A percentile compares a stretch with the other conserved stretches of the same genome.
Evolutionary conservation across 2,113 vertebrate species (phyloP).

Genomic region (Bubalus kerabau): DNA sequence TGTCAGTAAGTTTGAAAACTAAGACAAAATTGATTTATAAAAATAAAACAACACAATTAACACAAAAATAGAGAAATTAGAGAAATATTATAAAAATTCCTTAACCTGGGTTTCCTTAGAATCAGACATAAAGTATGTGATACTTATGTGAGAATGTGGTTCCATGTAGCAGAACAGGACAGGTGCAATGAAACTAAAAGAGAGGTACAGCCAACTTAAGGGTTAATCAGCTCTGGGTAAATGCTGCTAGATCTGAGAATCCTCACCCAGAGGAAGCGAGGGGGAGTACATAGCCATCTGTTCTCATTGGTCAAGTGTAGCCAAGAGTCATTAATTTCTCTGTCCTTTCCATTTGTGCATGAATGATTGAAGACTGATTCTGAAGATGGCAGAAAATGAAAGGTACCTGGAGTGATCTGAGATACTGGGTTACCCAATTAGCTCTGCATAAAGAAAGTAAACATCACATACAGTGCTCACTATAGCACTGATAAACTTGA

Average conservation of each 20-base stretch:
- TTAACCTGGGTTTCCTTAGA: not conserved
- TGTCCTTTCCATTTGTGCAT: not conserved
- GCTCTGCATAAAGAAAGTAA: not conserved
- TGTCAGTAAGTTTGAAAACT: not conserved
- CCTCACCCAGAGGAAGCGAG: not conserved
- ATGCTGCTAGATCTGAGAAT: not conserved
- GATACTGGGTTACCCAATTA: not conserved
- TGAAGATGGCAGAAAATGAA: not conserved
- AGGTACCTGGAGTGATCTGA: not conserved
- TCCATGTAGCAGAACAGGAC: not conserved
- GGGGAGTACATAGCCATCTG: not conserved
- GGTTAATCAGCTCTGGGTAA: not conserved
- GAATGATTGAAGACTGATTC: not conserved
- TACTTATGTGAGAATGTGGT: not conserved
- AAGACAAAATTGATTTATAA: not conserved
- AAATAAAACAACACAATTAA: not conserved
- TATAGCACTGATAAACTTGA: not conserved
- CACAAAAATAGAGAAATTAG: not conserved
- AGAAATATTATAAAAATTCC: not conserved
- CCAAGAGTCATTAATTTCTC: not conserved
- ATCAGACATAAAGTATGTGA: not conserved
- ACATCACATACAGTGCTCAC: not conserved
- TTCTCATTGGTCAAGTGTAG: not conserved
- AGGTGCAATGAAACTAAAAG: not conserved
- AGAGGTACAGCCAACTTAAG: not conserved